Conservation (phyloP, 1,140 invertebrate genomes). For the Drosophila lowei region DNA sequence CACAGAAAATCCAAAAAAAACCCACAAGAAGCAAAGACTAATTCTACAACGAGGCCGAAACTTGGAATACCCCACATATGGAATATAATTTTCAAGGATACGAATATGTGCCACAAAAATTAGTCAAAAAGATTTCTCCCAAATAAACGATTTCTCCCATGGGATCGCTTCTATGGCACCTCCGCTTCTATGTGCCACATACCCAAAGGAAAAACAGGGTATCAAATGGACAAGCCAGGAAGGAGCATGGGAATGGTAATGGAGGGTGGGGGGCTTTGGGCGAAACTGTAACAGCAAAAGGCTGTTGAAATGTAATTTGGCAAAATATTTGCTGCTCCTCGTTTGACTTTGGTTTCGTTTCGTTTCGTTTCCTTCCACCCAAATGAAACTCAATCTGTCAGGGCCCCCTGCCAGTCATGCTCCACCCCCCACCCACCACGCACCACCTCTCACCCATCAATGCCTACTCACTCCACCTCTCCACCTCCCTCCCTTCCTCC, state of each 20-base stretch:
- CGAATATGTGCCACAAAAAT: too few species aligned
- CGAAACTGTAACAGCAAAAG: constrained; percentile 59
- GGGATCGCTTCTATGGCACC: too few species aligned
- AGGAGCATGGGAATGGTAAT: too few species aligned
- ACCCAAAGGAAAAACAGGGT: too few species aligned
- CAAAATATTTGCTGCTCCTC: constrained; percentile 68
- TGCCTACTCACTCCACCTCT: constrained; percentile 6
- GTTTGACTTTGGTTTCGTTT: constrained; percentile 58
- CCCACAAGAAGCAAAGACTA: constrained; percentile 17
- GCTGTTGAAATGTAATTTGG: constrained; percentile 81
- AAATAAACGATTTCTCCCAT: too few species aligned
- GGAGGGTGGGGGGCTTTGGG: not conserved
- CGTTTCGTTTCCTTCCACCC: constrained; percentile 48
- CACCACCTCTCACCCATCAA: constrained; percentile 15
- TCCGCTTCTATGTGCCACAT: too few species aligned
- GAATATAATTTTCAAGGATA: too few species aligned
- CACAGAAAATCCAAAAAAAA: not conserved
- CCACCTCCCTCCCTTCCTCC: not conserved
- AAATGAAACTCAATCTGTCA: constrained; percentile 79
- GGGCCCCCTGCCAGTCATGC: constrained; percentile 53
- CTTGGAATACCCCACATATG: not conserved
- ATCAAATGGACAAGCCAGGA: too few species aligned
- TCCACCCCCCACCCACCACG: constrained; percentile 17
- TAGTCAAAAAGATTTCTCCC: too few species aligned
- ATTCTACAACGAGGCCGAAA: not conserved